Conservation (phyloP, 92 coral and sea anemone genomes). For the Nematostella vectensis region DNA sequence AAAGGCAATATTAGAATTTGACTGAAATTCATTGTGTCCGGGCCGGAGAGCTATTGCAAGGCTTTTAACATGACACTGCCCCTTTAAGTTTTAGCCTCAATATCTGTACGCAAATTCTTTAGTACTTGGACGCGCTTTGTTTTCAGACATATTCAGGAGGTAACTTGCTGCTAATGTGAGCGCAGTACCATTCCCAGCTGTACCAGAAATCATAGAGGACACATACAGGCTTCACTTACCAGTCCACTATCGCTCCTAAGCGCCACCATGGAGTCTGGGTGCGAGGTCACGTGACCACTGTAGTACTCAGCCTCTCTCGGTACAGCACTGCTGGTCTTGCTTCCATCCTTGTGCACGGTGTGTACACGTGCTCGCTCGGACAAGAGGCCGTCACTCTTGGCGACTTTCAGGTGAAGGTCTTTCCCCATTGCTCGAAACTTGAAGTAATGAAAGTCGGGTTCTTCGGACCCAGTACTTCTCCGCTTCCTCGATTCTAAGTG, state of each 20-base stretch:
- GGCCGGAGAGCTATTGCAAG: no score
- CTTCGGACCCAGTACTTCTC: slow-evolving; percentile 27
- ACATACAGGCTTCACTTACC: neutral
- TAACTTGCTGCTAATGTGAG: no score
- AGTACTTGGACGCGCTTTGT: no score
- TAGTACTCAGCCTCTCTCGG: slow-evolving; percentile 27
- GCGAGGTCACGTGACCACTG: slow-evolving; percentile 58
- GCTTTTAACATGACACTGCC: no score
- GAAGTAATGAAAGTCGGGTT: slow-evolving; percentile 16
- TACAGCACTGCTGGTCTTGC: slow-evolving; percentile 14
- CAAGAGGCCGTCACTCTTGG: slow-evolving; percentile 27
- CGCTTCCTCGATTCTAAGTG: slow-evolving; percentile 19
- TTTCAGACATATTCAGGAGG: no score
- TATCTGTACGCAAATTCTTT: no score
- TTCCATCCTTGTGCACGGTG: no score
- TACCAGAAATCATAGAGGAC: no score
- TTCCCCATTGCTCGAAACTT: slow-evolving; percentile 44
- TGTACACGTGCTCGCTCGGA: slow-evolving; percentile 51
- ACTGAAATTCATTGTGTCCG: no score
- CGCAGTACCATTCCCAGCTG: no score
- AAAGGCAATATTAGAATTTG: no score
- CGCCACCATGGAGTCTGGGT: slow-evolving; percentile 65
- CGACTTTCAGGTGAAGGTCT: slow-evolving; percentile 50
- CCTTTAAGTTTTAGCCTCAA: no score
- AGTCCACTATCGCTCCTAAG: slow-evolving; percentile 23